Evolutionary conservation across 2,113 vertebrate genomes (phyloP).

Genomic region (Corynorhinus townsendii): DNA sequence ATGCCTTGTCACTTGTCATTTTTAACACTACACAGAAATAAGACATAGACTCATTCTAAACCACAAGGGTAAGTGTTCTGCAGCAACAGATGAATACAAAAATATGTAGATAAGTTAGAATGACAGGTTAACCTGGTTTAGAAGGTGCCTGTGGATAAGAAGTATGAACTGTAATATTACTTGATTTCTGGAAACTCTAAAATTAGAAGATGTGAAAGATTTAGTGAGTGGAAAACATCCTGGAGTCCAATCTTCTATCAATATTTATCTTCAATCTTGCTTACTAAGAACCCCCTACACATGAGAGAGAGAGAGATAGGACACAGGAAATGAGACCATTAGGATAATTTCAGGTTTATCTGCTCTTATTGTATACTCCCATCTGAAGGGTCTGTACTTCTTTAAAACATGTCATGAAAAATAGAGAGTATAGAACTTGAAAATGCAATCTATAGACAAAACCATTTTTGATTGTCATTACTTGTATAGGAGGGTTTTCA

Average conservation of each 20-base stretch:
- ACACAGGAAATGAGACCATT: conserved; percentile 39
- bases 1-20: background rate
- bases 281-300: background rate
- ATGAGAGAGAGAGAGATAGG: background rate
- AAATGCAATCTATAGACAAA: background rate
- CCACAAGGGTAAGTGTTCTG: background rate
- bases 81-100: conserved; percentile 12
- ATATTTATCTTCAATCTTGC: background rate
- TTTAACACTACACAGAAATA: background rate
- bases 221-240: conserved; percentile 38
- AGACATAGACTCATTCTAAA: background rate
- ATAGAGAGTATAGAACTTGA: background rate
- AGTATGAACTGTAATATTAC: background rate
- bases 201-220: conserved; percentile 44
- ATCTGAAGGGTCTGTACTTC: background rate
- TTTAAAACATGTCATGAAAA: background rate
- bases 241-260: background rate
- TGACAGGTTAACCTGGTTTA: conserved; percentile 19
- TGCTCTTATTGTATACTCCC: background rate
- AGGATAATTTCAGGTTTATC: background rate
- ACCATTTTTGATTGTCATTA: background rate
- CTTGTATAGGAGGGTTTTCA: background rate
- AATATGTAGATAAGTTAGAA: background rate
- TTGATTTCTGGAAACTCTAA: conserved; percentile 25
- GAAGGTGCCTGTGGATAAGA: background rate